Evolutionary conservation across 2,113 vertebrate species (phyloP), one percentile per base, ranked within the genome.

Genomic region (Mustelus asterias): DNA sequence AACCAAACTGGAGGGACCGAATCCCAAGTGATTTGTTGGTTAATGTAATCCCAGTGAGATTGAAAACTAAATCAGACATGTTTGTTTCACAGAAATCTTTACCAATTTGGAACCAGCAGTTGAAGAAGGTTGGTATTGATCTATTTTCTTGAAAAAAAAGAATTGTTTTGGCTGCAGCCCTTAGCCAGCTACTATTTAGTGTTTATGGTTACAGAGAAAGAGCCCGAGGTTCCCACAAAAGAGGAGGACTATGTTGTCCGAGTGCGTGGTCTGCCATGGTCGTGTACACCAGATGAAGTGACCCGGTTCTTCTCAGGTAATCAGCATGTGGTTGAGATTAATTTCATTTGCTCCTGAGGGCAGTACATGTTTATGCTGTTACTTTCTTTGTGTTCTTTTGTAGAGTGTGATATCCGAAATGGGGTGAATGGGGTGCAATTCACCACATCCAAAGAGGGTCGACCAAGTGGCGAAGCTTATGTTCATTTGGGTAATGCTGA

Each of bases 201-300:
- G 69, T 95, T 76, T 95, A 3, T 90, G 96, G 83, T 76, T 33
- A 69, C 95, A 95, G 93, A 60, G 41, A 60, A 96, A 92, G 96
- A 96, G 96, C 95, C 97, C 96, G 93, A 96, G 96, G 98, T 98
- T 98, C 98, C 98, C 96, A 96, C 97, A 94, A 98, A 97, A 95
- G 98, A 98, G 0, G 98, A 98, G 94, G 98, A 98, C 16, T 98
- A 97, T 76, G 98, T 98, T 96, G 98, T 98, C 69, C 97, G 98
- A 96, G 98, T 98, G 96, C 97, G 98, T 96, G 98, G 98, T 95
- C 97, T 98, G 72, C 98, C 98, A 6, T 98, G 98, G 98, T 97
- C 98, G 96, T 98, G 98, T 96, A 98, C 98, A 4, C 97, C 97
- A 95, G 98, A 98, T 48, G 98, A 98, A 96, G 98, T 98, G 76